Percentiles rank a stretch among this genome's conserved stretches.
Evolutionary conservation across 2,888 invertebrate species (phyloP).

Genomic region (Cosmia pyralina): DNA sequence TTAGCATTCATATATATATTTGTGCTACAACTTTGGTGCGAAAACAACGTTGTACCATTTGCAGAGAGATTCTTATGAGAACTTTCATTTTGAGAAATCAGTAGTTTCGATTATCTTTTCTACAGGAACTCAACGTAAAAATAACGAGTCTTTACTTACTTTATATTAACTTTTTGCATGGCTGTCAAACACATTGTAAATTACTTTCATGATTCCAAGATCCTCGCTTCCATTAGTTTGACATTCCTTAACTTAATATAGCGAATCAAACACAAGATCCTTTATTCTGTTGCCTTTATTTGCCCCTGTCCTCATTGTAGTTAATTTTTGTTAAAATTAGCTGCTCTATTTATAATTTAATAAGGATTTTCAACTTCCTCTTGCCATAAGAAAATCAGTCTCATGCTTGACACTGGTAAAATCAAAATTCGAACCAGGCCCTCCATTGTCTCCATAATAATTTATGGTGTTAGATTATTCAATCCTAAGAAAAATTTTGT

Average conservation of each 20-base stretch:
- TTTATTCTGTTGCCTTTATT: background rate
- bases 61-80: constrained; percentile 16
- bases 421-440: background rate
- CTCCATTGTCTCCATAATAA: background rate
- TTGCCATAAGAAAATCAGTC: background rate
- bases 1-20: constrained; percentile 3
- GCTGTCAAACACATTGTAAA: constrained; percentile 1
- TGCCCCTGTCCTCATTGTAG: background rate
- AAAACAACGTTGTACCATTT: constrained; percentile 12
- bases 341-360: background rate
- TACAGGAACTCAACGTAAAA: background rate
- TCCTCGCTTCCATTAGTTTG: background rate
- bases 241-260: background rate
- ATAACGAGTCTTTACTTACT: constrained; percentile 10
- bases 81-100: constrained; percentile 47
- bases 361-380: background rate
- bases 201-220: background rate
- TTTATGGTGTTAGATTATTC: background rate
- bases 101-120: constrained; percentile 18
- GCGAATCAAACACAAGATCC: background rate
- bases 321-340: background rate
- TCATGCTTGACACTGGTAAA: background rate
- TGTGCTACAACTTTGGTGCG: constrained; percentile 17
- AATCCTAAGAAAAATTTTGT: background rate
- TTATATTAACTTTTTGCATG: constrained; percentile 14